Conservation (phyloP, 2,113 vertebrate species). For the Sitta europaea region DNA sequence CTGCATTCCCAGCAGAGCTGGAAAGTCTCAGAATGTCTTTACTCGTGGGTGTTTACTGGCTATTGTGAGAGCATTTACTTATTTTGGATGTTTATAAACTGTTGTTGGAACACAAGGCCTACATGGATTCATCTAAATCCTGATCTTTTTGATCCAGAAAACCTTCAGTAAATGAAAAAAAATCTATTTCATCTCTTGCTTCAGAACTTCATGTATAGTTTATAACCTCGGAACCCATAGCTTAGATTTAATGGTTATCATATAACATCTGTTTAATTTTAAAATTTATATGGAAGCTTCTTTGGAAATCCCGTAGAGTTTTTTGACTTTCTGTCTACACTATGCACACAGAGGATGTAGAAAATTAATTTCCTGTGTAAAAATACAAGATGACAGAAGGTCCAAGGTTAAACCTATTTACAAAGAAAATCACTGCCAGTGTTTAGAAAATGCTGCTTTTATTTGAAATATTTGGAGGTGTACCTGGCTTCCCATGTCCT, state of each 20-base stretch:
- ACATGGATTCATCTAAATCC: slow-evolving; percentile 58
- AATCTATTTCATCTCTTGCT: slow-evolving; percentile 65
- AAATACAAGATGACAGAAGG: slow-evolving; percentile 80
- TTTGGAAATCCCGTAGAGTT: slow-evolving; percentile 73
- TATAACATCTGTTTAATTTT: slow-evolving; percentile 86
- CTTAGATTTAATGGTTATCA: slow-evolving; percentile 79
- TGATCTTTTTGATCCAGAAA: slow-evolving; percentile 70
- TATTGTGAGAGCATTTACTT: slow-evolving; percentile 56
- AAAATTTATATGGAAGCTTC: slow-evolving; percentile 80
- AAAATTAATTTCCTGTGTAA: slow-evolving; percentile 86
- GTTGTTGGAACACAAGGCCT: slow-evolving; percentile 31
- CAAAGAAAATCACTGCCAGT: slow-evolving; percentile 72
- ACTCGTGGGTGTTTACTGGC: not conserved
- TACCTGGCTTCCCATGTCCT: slow-evolving; percentile 66
- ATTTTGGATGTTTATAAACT: slow-evolving; percentile 51
- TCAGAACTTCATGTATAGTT: slow-evolving; percentile 70
- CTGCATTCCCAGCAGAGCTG: not conserved
- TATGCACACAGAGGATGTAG: slow-evolving; percentile 69
- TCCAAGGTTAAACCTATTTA: slow-evolving; percentile 80
- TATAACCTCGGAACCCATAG: slow-evolving; percentile 68
- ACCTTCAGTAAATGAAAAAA: slow-evolving; percentile 64
- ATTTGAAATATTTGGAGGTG: slow-evolving; percentile 70
- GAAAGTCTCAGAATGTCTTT: not conserved
- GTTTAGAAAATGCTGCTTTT: slow-evolving; percentile 70
- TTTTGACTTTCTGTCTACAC: slow-evolving; percentile 69